A percentile compares a stretch with the other conserved stretches of the same genome.
Conservation (phyloP, 2,888 invertebrate genomes). For the Sarcophaga variegata region DNA sequence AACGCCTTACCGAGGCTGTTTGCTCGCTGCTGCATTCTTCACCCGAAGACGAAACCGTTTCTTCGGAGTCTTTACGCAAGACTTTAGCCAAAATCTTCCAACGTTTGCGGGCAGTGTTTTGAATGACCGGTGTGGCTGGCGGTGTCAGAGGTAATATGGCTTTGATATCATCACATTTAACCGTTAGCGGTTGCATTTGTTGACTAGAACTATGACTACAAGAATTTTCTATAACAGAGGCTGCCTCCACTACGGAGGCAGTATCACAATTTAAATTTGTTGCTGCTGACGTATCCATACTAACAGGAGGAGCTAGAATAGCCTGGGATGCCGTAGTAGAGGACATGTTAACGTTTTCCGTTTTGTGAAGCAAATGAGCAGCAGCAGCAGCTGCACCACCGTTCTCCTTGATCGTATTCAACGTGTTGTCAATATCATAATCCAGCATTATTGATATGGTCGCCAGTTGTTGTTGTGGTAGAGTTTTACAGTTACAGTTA, state of each 20-base stretch:
- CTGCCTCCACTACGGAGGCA: constrained; percentile 41
- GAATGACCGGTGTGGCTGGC: constrained; percentile 77
- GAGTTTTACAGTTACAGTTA: background rate
- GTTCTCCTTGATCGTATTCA: constrained; percentile 80
- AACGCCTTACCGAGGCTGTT: constrained; percentile 84
- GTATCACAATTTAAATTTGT: constrained; percentile 57
- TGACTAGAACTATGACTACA: constrained; percentile 60
- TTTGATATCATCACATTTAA: constrained; percentile 70
- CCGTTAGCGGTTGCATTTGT: constrained; percentile 63
- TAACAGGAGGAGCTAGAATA: background rate
- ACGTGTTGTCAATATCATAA: constrained; percentile 81
- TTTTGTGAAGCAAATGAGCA: constrained; percentile 70
- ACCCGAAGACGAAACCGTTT: constrained; percentile 79
- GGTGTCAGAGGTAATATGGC: constrained; percentile 78
- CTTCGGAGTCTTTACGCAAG: constrained; percentile 82
- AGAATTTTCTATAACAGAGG: constrained; percentile 45
- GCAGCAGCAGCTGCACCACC: constrained; percentile 40
- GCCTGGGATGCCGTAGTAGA: background rate
- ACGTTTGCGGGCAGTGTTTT: constrained; percentile 85
- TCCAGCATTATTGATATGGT: constrained; percentile 80
- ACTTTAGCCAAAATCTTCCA: constrained; percentile 88
- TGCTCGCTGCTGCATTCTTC: constrained; percentile 79
- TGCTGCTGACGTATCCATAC: background rate
- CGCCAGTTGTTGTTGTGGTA: constrained; percentile 70
- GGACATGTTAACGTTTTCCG: background rate